Conservation (phyloP, 1,140 invertebrate genomes). For the Atopsyche davidsoni region DNA sequence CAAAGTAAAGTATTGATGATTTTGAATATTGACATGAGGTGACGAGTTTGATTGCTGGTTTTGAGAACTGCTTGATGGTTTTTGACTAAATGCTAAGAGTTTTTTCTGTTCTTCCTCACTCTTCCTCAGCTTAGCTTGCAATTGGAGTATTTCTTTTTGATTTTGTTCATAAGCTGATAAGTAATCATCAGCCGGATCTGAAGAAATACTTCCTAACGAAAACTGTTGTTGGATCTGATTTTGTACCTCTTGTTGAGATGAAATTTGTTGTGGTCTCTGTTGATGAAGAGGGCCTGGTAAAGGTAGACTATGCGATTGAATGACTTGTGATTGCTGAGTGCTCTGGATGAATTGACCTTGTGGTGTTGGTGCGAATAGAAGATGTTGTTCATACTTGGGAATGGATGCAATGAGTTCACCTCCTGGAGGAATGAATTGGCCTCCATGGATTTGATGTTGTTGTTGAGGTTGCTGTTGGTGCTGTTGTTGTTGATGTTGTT, state of each 20-base stretch:
- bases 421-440: conserved; percentile 49
- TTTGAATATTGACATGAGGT: conserved; percentile 17
- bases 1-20: conserved; percentile 21
- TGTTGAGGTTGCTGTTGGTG: conserved; percentile 38
- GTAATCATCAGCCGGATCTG: conserved; percentile 15
- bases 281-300: conserved; percentile 23
- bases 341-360: conserved; percentile 38
- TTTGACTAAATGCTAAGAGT: conserved; percentile 18
- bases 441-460: conserved; percentile 37
- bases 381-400: conserved; percentile 70
- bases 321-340: conserved; percentile 39
- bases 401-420: conserved; percentile 67
- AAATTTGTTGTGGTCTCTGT: conserved; percentile 19
- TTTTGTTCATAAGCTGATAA: conserved; percentile 28
- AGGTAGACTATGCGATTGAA: conserved; percentile 36
- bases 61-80: not conserved
- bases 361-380: conserved; percentile 47
- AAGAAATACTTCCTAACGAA: conserved; percentile 12
- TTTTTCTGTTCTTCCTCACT: conserved; percentile 26
- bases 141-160: conserved; percentile 26
- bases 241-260: conserved; percentile 12
- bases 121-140: conserved; percentile 25
- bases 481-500: conserved; percentile 31
- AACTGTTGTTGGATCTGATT: conserved; percentile 33
- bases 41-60: conserved; percentile 2